Conservation (phyloP, 2,113 vertebrate genomes). For the Ptilonorhynchus violaceus region DNA sequence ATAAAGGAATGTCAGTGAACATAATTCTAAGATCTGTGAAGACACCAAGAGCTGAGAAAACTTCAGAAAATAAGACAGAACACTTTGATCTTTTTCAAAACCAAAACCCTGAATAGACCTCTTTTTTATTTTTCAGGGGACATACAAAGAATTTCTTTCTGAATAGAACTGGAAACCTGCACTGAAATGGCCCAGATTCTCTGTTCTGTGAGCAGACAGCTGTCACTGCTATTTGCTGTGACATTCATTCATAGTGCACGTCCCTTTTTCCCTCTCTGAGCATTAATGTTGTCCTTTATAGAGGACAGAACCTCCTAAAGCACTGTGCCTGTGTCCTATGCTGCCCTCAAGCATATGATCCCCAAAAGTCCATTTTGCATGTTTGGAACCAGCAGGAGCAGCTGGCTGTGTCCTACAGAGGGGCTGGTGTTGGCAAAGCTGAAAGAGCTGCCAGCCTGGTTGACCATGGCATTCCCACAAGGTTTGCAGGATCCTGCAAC, state of each 20-base stretch:
- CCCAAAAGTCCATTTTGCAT: not conserved
- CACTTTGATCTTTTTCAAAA: not conserved
- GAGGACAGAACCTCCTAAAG: not conserved
- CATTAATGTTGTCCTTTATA: not conserved
- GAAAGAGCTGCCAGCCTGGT: not conserved
- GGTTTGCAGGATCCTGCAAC: not conserved
- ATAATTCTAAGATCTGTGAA: not conserved
- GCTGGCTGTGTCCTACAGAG: not conserved
- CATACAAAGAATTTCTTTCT: conserved; percentile 20
- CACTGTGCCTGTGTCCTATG: not conserved
- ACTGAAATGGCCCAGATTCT: conserved; percentile 20
- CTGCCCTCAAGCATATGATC: not conserved
- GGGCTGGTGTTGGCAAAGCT: not conserved
- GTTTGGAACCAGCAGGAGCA: not conserved
- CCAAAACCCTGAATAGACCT: not conserved
- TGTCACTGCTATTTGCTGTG: not conserved
- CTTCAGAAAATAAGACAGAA: not conserved
- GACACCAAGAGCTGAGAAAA: not conserved
- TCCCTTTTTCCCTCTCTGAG: not conserved
- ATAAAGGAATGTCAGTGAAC: not conserved
- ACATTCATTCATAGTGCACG: not conserved
- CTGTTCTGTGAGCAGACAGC: not conserved
- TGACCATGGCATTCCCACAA: not conserved
- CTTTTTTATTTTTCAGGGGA: not conserved
- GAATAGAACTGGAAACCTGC: conserved; percentile 1